These are phyloP conservation scores for Calliphora vicina DNA, from an alignment of 1,140 invertebrate genomes.

Conservation along the genomic window DNA sequence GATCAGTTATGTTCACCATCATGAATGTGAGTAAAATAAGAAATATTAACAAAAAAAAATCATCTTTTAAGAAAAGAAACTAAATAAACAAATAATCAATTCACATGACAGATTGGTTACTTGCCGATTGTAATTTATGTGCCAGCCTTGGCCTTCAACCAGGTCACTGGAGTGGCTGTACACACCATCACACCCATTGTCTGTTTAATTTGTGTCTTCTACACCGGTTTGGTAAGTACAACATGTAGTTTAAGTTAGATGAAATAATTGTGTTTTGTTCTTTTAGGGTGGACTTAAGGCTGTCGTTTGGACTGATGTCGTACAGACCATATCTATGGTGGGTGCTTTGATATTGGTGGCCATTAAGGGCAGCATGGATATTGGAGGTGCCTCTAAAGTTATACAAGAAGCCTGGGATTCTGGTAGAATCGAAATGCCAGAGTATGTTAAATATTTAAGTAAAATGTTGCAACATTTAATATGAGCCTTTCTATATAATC, in stretches of 20 bases:
- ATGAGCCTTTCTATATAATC: neutral
- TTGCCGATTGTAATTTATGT: constrained; percentile 85
- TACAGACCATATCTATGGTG: constrained; percentile 82
- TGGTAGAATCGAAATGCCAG: constrained; percentile 51
- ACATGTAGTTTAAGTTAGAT: neutral
- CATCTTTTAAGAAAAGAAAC: neutral
- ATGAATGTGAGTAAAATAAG: constrained; percentile 55
- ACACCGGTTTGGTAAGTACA: constrained; percentile 77
- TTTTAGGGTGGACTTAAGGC: constrained; percentile 84
- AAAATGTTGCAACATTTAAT: neutral
- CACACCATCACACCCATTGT: constrained; percentile 77
- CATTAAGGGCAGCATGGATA: constrained; percentile 71
- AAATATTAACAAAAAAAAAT: neutral
- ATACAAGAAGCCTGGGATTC: constrained; percentile 64
- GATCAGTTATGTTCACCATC: constrained; percentile 66
- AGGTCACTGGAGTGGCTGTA: constrained; percentile 79
- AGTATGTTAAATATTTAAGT: constrained; percentile 44
- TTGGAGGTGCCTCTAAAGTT: constrained; percentile 72
- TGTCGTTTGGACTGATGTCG: constrained; percentile 87
- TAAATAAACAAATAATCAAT: neutral
- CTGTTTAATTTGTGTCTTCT: constrained; percentile 84
- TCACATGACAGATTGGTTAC: constrained; percentile 65
- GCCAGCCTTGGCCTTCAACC: constrained; percentile 81
- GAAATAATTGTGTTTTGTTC: neutral
- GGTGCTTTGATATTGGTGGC: constrained; percentile 74